These are phyloP conservation scores for Bombus waltoni DNA, from an alignment of 1,140 invertebrate species.

Conservation along the genomic window DNA sequence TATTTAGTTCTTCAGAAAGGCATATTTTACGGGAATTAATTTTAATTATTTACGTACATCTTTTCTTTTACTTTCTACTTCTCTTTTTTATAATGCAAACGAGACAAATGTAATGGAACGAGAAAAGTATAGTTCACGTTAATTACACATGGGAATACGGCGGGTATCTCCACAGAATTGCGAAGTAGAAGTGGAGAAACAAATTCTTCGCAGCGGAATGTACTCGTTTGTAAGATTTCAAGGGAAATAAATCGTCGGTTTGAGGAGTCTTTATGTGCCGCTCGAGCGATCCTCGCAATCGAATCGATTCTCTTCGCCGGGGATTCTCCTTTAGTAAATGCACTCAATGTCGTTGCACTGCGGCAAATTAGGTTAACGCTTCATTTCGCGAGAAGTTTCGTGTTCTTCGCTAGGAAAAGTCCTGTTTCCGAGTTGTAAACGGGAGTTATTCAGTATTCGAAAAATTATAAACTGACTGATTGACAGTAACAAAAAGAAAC, in stretches of 20 bases:
- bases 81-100: not conserved
- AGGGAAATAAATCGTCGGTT: slow-evolving; percentile 18
- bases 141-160: not conserved
- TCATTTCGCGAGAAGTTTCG: not conserved
- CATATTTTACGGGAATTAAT: no score
- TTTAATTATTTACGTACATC: no score
- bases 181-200: not conserved
- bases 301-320: not conserved
- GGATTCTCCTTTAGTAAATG: not conserved
- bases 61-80: no score
- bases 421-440: no score
- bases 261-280: not conserved
- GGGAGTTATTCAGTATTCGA: no score
- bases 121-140: not conserved
- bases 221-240: not conserved
- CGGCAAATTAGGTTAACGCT: slow-evolving; percentile 17
- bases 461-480: slow-evolving; percentile 5
- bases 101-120: not conserved
- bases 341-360: not conserved
- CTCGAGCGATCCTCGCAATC: not conserved
- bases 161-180: no score
- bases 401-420: not conserved
- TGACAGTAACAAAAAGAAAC: not conserved
- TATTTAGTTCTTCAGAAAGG: no score
- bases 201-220: not conserved